Evolutionary conservation across 2,888 invertebrate genomes (phyloP), one percentile per base, ranked within the genome.

Genomic region (Phytoseiulus persimilis): DNA sequence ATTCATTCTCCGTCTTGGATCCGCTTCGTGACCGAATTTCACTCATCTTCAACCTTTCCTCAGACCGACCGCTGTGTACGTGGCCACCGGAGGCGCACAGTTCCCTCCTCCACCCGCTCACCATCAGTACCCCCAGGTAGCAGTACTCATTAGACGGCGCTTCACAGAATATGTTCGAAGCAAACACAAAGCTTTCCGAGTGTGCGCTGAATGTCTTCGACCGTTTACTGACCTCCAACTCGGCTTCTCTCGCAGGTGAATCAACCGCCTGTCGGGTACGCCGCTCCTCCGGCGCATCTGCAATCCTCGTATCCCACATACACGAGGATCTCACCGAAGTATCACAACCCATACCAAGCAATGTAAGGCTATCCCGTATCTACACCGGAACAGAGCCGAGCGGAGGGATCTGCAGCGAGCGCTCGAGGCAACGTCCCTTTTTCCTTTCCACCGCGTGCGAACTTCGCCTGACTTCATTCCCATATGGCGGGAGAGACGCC

Each of bases 41-140:
- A 65, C 28, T 6, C 5, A 11, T 65, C 18, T 3, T 65, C 18
- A 2, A 11, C 2, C 18, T 28, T 28, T 65, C 28, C 28, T 28
- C 65, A 65, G 87, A 87, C 87, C 87, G 32, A 87, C 87, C 87
- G 87, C 87, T 11, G 87, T 87, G 87, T 87, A 87, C 87, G 87
- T 87, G 87, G 87, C 87, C 87, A 87, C 87, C 45, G 87, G 87
- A 31, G 33, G 87, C 87, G 87, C 33, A 31, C 87, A 87, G 23
- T 87, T 87, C 87, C 87, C 87, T 33, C 87, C 87, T 33, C 87
- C 87, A 87, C 87, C 87, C 39, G 87, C 87, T n/a, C 87, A 87
- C 32, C 87, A 87, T 45, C 87, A 87, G 18, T 87, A 87, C 33
- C 87, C 87, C 28, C 87, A 87, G 87, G 87, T 87, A 87, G 33